Evolutionary conservation across 2,888 invertebrate genomes (phyloP), one percentile per base, ranked within the genome.

Genomic region (Spatulosminthurus flaviceps): DNA sequence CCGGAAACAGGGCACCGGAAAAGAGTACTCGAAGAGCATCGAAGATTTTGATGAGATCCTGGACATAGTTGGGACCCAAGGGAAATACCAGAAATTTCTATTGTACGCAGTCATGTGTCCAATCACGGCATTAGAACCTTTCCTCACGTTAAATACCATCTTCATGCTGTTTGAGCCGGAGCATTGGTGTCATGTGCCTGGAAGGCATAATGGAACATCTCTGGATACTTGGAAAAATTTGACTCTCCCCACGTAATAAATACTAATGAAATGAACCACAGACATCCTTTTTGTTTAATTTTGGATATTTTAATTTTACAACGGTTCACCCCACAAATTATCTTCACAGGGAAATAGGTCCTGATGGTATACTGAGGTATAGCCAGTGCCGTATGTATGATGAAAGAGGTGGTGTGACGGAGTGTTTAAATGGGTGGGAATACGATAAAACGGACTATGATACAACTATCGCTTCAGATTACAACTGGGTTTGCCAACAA

Each of bases 101-200:
- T 89, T 90, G 83, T 89, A 90, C 72, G 88, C 88, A 61, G 86
- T 89, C 0, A 86, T 90, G 70, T 80, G 83, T 43, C 85, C 85
- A 4, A 87, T 89, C 34, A 86, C 89, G 72, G 87, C 88, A 28
- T 88, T 89, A 0, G 88, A 90, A 28, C 88, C 91, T 88, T 87
- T 89, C 34, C 89, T 90, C 83, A 82, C 81, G 9, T 88, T 90
- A 87, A 90, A 90, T 84, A 87, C 89, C 13, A 88, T 91, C 42
- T 86, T 91, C 84, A 89, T 90, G 26, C 86, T 91, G 77, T 89
- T 89, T 78, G 88, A 89, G 75, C 91, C 91, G 2, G 89, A 90
- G 69, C 91, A 73, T 28, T 90, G 90, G 90, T 91, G 91, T 83
- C 86, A 87, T 74, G 90, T 91, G 28, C 89, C 90, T 0, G 90